A percentile compares a stretch with the other conserved stretches of the same genome.
phyloP scores from a whole-genome alignment of 2,888 invertebrate species.

The Stenotaenia linearis region DNA sequence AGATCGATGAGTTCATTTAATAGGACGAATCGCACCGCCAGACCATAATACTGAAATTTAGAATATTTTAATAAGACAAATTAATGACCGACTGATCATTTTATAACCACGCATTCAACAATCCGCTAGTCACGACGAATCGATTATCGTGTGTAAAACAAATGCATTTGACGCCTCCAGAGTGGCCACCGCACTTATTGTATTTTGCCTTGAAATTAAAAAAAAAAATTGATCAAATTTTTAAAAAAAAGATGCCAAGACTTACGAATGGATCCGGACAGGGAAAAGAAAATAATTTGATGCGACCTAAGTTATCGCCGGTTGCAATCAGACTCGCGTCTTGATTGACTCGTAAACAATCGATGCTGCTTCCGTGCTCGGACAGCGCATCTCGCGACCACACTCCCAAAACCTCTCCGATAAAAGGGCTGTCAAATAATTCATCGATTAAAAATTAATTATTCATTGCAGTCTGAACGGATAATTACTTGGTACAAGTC shows the following conservation, averaged over 20 bases:
- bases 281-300: constrained; percentile 50
- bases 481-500: background rate
- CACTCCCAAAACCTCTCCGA: background rate
- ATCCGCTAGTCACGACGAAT: constrained; percentile 10
- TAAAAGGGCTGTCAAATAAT: background rate
- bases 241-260: too few relatives aligned
- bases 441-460: background rate
- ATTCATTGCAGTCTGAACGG: too few relatives aligned
- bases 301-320: constrained; percentile 49
- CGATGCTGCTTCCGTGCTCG: constrained; percentile 48
- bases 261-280: constrained; percentile 40
- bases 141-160: constrained; percentile 27
- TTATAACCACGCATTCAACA: constrained; percentile 8
- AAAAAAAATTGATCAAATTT: background rate
- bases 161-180: background rate
- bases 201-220: background rate
- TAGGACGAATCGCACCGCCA: too few relatives aligned
- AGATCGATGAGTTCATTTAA: too few relatives aligned
- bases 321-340: constrained; percentile 46
- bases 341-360: constrained; percentile 45
- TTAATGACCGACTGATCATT: too few relatives aligned
- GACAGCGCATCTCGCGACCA: background rate
- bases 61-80: background rate
- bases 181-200: background rate
- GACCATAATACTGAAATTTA: background rate